These are phyloP conservation scores for Troides helena DNA, from an alignment of 2,888 invertebrate species.

Conservation along the genomic window DNA sequence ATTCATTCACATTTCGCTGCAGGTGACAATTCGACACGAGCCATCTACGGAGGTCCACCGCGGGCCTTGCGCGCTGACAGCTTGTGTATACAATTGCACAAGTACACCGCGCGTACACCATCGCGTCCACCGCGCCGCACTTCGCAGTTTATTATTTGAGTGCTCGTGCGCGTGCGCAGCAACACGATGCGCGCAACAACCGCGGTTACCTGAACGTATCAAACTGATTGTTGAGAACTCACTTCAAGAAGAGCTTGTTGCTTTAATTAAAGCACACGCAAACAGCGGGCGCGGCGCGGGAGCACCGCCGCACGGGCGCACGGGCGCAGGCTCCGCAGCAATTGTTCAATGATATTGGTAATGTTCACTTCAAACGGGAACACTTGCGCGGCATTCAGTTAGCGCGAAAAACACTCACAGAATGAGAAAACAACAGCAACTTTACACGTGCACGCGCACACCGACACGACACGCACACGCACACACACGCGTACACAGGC, in stretches of 20 bases:
- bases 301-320: background rate
- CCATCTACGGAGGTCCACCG: conserved; percentile 44
- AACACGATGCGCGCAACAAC: conserved; percentile 1
- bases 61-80: conserved; percentile 45
- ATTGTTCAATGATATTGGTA: background rate
- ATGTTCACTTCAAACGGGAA: background rate
- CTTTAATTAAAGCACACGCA: no score
- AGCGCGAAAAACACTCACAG: conserved; percentile 19
- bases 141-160: conserved; percentile 15
- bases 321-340: no score
- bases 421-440: conserved; percentile 12
- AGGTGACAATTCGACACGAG: conserved; percentile 52
- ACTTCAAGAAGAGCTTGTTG: background rate
- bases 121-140: background rate
- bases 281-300: no score
- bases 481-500: background rate
- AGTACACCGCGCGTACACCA: conserved; percentile 9
- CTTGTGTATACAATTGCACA: conserved; percentile 34
- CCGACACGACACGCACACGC: background rate
- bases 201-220: conserved; percentile 8
- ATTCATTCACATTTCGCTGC: conserved; percentile 25
- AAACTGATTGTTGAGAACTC: conserved; percentile 1
- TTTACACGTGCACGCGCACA: background rate
- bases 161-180: conserved; percentile 16
- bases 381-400: background rate